Percentiles rank a stretch among this genome's conserved stretches.
Conservation (phyloP, 2,797 vertebrate species). For the Danio tinwini region DNA sequence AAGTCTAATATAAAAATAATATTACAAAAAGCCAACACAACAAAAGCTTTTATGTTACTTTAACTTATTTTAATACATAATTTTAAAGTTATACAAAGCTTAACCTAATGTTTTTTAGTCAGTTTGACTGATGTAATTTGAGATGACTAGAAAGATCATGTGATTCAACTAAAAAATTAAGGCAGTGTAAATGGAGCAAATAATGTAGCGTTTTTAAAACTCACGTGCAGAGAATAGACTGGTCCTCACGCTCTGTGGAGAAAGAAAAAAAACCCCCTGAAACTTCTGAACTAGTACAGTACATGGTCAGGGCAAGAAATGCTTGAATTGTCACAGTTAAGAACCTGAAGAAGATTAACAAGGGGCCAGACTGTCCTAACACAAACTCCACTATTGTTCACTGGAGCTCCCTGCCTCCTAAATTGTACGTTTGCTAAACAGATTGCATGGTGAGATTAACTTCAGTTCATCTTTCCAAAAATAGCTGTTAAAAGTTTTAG, state of each 20-base stretch:
- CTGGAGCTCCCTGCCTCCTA: constrained; percentile 3
- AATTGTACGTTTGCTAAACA: constrained; percentile 44
- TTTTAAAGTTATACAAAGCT: no score
- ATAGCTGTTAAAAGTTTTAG: constrained; percentile 43
- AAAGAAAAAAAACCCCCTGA: constrained; percentile 48
- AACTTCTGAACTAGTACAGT: constrained; percentile 17
- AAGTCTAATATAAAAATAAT: no score
- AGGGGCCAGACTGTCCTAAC: constrained; percentile 22
- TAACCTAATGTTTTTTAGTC: no score
- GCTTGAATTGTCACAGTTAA: constrained; percentile 43
- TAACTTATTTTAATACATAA: no score
- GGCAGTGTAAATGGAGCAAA: background rate
- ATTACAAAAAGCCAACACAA: no score
- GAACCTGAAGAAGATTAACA: constrained; percentile 50
- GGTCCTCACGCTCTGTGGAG: constrained; percentile 91
- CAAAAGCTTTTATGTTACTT: no score
- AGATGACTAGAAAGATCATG: no score
- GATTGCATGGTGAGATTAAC: constrained; percentile 57
- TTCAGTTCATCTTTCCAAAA: constrained; percentile 62
- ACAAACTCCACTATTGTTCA: constrained; percentile 23
- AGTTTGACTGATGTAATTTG: no score
- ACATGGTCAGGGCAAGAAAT: constrained; percentile 24
- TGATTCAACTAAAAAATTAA: no score
- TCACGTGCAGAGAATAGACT: constrained; percentile 98
- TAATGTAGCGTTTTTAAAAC: constrained; percentile 63